Conservation (phyloP, 2,888 invertebrate species). For the Tuberolachnus salignus region DNA sequence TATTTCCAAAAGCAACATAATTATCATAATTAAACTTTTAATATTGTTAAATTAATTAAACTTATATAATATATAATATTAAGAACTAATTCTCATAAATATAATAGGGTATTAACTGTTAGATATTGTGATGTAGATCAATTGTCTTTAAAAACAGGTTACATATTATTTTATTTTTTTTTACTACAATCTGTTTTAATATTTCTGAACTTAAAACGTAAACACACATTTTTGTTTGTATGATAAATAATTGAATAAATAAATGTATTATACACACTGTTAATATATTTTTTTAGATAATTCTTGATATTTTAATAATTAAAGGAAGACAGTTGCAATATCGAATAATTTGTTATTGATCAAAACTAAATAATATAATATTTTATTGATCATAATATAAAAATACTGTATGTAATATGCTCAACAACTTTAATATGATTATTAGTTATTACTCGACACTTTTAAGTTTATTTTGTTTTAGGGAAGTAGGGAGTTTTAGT, state of each 20-base stretch:
- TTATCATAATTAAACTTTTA: slow-evolving; percentile 11
- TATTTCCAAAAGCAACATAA: slow-evolving; percentile 18
- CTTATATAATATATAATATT: slow-evolving; percentile 4
- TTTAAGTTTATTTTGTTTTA: no score
- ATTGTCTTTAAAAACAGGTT: background rate
- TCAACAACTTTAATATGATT: no score
- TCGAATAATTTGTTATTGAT: slow-evolving; percentile 16
- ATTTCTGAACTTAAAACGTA: background rate
- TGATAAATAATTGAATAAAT: background rate
- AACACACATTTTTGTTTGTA: background rate
- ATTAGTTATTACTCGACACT: no score
- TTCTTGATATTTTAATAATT: background rate
- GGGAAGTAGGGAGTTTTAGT: no score
- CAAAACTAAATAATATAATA: slow-evolving; percentile 11
- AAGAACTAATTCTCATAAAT: background rate
- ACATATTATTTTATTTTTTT: background rate
- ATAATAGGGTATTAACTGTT: background rate
- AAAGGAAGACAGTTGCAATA: slow-evolving; percentile 34
- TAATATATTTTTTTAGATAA: no score
- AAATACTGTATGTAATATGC: background rate
- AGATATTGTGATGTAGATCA: slow-evolving; percentile 19
- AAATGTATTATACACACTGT: no score
- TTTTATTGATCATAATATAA: background rate
- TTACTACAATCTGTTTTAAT: background rate
- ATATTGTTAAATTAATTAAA: slow-evolving; percentile 5